Conservation (phyloP, 35 echinoderm and acorn worm species). For the Amphiura filiformis region DNA sequence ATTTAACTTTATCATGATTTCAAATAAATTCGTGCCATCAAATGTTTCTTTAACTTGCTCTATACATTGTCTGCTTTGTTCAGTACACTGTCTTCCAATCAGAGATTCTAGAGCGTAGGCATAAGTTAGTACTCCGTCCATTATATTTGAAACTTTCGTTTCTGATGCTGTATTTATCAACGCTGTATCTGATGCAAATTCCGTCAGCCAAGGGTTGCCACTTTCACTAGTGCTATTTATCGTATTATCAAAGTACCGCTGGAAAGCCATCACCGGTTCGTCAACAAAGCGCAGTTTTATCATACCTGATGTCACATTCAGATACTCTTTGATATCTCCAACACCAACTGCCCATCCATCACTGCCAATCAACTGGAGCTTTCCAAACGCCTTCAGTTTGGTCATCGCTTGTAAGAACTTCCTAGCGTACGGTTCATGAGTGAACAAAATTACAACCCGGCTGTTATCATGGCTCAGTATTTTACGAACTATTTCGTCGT, state of each 20-base stretch:
- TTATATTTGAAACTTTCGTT: conserved; percentile 29
- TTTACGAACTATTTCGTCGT: conserved; percentile 33
- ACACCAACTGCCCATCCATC: conserved; percentile 91
- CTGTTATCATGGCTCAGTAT: conserved; percentile 32
- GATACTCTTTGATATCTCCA: conserved; percentile 14
- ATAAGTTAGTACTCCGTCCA: conserved; percentile 37
- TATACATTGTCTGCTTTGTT: not conserved
- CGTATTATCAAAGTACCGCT: conserved; percentile 41
- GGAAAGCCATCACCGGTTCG: conserved; percentile 26
- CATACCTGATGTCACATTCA: conserved; percentile 17
- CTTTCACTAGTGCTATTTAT: not conserved
- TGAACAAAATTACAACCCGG: conserved; percentile 75
- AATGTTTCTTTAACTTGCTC: not conserved
- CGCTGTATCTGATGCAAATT: not conserved
- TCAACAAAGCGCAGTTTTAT: conserved; percentile 50
- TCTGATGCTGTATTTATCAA: not conserved
- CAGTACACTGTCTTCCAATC: not conserved
- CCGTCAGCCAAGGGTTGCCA: conserved; percentile 48
- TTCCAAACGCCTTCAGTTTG: conserved; percentile 6
- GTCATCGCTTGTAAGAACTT: conserved; percentile 44
- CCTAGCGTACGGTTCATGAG: conserved; percentile 54
- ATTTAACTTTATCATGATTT: not conserved
- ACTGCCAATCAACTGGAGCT: conserved; percentile 84
- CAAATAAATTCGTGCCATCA: not conserved
- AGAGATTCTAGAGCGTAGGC: conserved; percentile 50